A percentile compares a stretch with the other conserved stretches of the same genome.
Conservation (phyloP, 1,140 invertebrate genomes). For the Cotesia chilonis region DNA sequence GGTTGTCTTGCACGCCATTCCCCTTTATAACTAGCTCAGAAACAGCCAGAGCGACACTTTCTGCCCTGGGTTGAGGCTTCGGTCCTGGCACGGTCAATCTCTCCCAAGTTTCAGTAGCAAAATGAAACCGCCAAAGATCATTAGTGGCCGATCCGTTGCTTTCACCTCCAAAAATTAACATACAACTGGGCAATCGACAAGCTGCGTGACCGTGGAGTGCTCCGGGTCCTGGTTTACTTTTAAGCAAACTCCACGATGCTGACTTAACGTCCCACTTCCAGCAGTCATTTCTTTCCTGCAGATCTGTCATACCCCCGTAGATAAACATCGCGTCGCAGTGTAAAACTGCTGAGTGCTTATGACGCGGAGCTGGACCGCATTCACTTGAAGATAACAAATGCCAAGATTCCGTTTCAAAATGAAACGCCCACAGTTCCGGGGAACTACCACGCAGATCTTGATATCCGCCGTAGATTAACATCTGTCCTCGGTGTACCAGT, state of each 20-base stretch:
- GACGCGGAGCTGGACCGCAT: slow-evolving; percentile 74
- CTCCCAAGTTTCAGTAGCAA: slow-evolving; percentile 83
- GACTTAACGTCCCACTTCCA: slow-evolving; percentile 81
- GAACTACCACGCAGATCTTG: slow-evolving; percentile 86
- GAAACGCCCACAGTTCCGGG: slow-evolving; percentile 87
- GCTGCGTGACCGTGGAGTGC: slow-evolving; percentile 84
- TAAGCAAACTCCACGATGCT: slow-evolving; percentile 77
- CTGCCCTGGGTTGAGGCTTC: slow-evolving; percentile 77
- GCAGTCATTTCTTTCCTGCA: slow-evolving; percentile 82
- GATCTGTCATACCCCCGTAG: slow-evolving; percentile 89
- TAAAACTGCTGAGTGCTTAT: slow-evolving; percentile 86
- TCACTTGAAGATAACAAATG: slow-evolving; percentile 70
- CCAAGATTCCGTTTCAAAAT: slow-evolving; percentile 85
- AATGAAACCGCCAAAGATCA: slow-evolving; percentile 89
- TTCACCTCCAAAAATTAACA: slow-evolving; percentile 87
- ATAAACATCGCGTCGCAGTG: slow-evolving; percentile 84
- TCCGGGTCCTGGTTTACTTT: slow-evolving; percentile 76
- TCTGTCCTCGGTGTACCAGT: slow-evolving; percentile 78
- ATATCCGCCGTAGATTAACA: slow-evolving; percentile 91
- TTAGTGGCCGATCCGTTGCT: slow-evolving; percentile 76
- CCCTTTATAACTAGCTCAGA: slow-evolving; percentile 67
- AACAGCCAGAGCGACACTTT: slow-evolving; percentile 70
- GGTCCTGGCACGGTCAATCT: slow-evolving; percentile 73
- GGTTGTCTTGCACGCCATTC: slow-evolving; percentile 52
- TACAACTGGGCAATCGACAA: slow-evolving; percentile 78